Conservation (phyloP, 2,888 invertebrate genomes). For the Meloe dianella region DNA sequence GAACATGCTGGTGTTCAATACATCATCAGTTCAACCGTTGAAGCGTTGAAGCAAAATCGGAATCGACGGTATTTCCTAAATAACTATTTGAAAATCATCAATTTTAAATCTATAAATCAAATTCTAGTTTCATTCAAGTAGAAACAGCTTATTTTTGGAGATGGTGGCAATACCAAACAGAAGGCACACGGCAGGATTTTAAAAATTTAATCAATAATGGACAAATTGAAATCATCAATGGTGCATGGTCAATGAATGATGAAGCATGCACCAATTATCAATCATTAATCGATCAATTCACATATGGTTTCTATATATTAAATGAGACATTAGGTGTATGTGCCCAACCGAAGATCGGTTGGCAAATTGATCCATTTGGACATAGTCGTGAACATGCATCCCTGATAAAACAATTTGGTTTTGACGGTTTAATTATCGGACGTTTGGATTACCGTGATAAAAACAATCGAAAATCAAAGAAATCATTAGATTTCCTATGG, state of each 20-base stretch:
- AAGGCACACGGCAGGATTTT: constrained; percentile 62
- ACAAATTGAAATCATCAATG: constrained; percentile 67
- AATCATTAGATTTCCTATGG: constrained; percentile 82
- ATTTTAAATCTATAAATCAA: neutral
- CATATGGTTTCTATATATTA: constrained; percentile 67
- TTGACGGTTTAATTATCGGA: constrained; percentile 82
- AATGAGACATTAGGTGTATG: constrained; percentile 72
- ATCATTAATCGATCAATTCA: constrained; percentile 73
- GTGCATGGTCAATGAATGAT: constrained; percentile 68
- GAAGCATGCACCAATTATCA: constrained; percentile 73
- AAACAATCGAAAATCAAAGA: constrained; percentile 60
- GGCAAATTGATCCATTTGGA: constrained; percentile 85
- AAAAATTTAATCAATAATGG: constrained; percentile 66
- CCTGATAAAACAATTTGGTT: constrained; percentile 78
- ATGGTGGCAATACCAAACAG: constrained; percentile 77
- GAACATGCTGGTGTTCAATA: constrained; percentile 68
- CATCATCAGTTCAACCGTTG: constrained; percentile 84
- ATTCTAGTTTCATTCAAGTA: constrained; percentile 75
- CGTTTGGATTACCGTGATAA: constrained; percentile 85
- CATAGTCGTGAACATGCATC: constrained; percentile 84
- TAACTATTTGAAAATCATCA: neutral
- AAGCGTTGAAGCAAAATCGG: constrained; percentile 73
- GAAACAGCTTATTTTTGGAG: constrained; percentile 81
- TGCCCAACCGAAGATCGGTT: constrained; percentile 72
- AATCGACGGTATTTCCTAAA: constrained; percentile 63